These are phyloP conservation scores for Clinocottus analis DNA, from an alignment of 2,113 vertebrate species.

Conservation along the genomic window DNA sequence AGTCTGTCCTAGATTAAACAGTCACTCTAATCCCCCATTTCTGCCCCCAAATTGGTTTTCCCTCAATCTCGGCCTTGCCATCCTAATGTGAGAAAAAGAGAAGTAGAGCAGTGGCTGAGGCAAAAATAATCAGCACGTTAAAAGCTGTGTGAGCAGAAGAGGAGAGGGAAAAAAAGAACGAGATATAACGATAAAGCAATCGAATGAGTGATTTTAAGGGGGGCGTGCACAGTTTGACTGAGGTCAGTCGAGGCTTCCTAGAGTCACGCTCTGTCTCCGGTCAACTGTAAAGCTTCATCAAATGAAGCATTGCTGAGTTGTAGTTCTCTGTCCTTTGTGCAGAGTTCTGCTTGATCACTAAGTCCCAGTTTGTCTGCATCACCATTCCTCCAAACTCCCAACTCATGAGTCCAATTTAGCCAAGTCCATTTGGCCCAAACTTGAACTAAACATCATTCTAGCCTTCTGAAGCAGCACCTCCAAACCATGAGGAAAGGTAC, in stretches of 20 bases:
- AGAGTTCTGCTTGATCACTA: slow-evolving; percentile 7
- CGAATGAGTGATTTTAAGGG: slow-evolving; percentile 52
- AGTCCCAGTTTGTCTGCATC: neutral
- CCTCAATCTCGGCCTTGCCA: slow-evolving; percentile 78
- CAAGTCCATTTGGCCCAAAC: slow-evolving; percentile 16
- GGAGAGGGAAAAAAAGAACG: neutral
- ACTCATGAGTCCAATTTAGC: too few species aligned
- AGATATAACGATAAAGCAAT: slow-evolving; percentile 66
- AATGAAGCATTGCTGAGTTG: slow-evolving; percentile 1
- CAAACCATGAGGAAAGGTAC: slow-evolving; percentile 17
- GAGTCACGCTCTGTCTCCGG: slow-evolving; percentile 31
- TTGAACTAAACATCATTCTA: slow-evolving; percentile 16
- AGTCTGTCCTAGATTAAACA: slow-evolving; percentile 85
- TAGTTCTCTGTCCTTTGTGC: slow-evolving; percentile 9
- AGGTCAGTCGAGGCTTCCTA: slow-evolving; percentile 59
- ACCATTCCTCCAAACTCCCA: neutral
- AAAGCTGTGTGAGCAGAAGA: slow-evolving; percentile 62
- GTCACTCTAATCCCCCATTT: slow-evolving; percentile 82
- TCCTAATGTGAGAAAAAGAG: slow-evolving; percentile 76
- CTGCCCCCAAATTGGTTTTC: slow-evolving; percentile 80
- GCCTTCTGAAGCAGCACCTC: neutral
- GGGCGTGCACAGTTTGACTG: slow-evolving; percentile 54
- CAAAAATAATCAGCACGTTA: slow-evolving; percentile 73
- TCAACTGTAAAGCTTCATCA: slow-evolving; percentile 48
- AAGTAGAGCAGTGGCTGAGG: slow-evolving; percentile 63